phyloP scores from a whole-genome alignment of 2,797 vertebrate species.

The Octomys mimax region DNA sequence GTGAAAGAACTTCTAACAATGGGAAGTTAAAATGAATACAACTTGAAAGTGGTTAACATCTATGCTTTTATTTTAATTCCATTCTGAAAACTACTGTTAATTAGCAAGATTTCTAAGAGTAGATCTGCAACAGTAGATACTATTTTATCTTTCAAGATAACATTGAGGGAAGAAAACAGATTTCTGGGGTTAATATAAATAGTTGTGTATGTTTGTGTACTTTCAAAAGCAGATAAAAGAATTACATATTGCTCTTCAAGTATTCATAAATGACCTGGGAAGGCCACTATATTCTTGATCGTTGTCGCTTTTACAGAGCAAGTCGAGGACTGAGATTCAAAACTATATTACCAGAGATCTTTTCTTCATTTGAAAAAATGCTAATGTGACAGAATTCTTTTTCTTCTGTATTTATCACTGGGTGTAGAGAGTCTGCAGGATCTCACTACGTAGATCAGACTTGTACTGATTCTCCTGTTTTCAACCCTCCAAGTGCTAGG shows the following conservation, averaged over 20 bases:
- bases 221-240: neutral
- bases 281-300: neutral
- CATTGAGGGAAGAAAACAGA: neutral
- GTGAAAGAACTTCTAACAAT: neutral
- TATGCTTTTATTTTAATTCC: neutral
- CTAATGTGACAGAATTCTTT: no score
- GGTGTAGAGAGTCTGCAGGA: no score
- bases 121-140: neutral
- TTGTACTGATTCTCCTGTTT: no score
- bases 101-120: no score
- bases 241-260: neutral
- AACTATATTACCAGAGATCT: accelerated
- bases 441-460: no score
- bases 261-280: neutral
- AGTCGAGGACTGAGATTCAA: no score
- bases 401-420: no score
- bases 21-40: accelerated
- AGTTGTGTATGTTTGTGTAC: neutral
- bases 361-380: neutral
- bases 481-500: no score
- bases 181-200: neutral
- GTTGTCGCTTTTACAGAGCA: no score
- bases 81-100: neutral
- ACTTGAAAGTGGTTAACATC: neutral
- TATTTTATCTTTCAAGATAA: neutral